Conservation (phyloP, 2,888 invertebrate genomes). For the Melangyna quadrimaculata region DNA sequence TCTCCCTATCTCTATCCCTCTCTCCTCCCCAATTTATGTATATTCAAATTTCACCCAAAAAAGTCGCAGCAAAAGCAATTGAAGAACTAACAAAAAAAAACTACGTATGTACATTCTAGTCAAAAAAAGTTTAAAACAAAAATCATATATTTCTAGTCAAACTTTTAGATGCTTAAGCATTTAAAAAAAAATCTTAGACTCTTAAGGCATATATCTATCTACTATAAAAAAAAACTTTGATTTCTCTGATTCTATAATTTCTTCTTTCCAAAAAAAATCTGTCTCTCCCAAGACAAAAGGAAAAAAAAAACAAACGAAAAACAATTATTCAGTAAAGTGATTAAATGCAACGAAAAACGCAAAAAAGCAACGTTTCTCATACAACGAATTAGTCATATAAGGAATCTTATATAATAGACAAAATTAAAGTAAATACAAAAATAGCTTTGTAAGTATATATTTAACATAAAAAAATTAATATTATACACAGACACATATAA, state of each 20-base stretch:
- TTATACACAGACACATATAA: slow-evolving; percentile 33
- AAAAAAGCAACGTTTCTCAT: slow-evolving; percentile 81
- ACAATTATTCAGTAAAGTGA: slow-evolving; percentile 78
- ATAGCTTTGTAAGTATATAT: slow-evolving; percentile 49
- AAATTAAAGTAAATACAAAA: slow-evolving; percentile 31
- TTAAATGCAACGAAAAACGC: slow-evolving; percentile 75
- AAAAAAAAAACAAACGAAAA: slow-evolving; percentile 73
- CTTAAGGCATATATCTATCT: slow-evolving; percentile 27
- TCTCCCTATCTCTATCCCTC: background rate
- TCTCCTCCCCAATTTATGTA: background rate
- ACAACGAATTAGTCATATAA: slow-evolving; percentile 82
- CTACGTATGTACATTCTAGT: slow-evolving; percentile 41
- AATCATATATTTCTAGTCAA: slow-evolving; percentile 61
- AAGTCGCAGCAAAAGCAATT: slow-evolving; percentile 38
- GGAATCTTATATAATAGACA: slow-evolving; percentile 71
- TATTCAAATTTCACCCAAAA: slow-evolving; percentile 26
- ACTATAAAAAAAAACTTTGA: slow-evolving; percentile 42
- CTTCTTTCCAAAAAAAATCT: slow-evolving; percentile 73
- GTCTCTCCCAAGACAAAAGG: slow-evolving; percentile 72
- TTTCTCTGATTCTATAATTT: slow-evolving; percentile 63
- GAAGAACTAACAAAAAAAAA: slow-evolving; percentile 8
- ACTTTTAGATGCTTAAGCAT: slow-evolving; percentile 69
- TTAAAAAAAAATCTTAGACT: slow-evolving; percentile 55
- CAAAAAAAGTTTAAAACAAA: slow-evolving; percentile 34
- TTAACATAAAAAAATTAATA: slow-evolving; percentile 25